phyloP scores from a whole-genome alignment of 2,113 vertebrate species.

The Cochlearius cochlearius region DNA sequence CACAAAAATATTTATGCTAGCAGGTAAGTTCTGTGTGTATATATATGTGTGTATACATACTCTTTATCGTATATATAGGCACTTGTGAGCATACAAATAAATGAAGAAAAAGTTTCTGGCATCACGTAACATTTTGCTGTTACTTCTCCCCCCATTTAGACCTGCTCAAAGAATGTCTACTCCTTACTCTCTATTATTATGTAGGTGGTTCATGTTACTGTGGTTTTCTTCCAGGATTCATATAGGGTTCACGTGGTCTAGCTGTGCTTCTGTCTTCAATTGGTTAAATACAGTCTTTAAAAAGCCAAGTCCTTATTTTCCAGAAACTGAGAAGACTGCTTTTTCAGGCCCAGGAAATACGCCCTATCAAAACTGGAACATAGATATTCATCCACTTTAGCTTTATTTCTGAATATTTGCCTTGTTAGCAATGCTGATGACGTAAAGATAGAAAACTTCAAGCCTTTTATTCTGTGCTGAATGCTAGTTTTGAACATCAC shows the following conservation, averaged over 20 bases:
- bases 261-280: not conserved
- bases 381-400: not conserved
- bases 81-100: not conserved
- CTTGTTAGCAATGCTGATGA: not conserved
- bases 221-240: not conserved
- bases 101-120: not conserved
- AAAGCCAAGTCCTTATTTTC: not conserved
- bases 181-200: not conserved
- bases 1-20: not conserved
- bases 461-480: not conserved
- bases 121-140: not conserved
- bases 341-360: not conserved
- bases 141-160: not conserved
- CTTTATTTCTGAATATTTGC: not conserved
- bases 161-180: not conserved
- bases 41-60: not conserved
- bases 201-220: not conserved
- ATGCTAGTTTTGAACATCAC: not conserved
- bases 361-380: not conserved
- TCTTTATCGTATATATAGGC: rapidly evolving
- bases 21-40: not conserved
- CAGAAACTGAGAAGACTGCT: not conserved
- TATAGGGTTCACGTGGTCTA: not conserved
- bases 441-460: not conserved
- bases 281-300: not conserved